Conservation (phyloP, 1,140 invertebrate genomes). For the Plutomurus gul region DNA sequence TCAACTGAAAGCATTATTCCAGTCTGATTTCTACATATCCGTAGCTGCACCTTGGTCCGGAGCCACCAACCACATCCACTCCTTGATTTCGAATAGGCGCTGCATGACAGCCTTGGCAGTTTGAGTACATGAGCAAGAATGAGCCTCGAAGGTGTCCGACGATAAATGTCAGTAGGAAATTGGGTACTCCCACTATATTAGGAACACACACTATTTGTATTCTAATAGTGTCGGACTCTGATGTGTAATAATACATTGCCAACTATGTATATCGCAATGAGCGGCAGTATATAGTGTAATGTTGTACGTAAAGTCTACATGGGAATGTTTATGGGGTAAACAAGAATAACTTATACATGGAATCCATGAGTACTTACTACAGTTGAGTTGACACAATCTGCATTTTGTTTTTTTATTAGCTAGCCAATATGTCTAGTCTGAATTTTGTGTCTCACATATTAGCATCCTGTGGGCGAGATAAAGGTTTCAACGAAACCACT, state of each 20-base stretch:
- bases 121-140: constrained; percentile 4
- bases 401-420: too few relatives aligned
- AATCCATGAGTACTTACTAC: too few relatives aligned
- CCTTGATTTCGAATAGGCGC: not conserved
- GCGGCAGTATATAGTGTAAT: too few relatives aligned
- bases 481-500: not conserved
- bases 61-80: too few relatives aligned
- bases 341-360: too few relatives aligned
- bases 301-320: too few relatives aligned
- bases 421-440: too few relatives aligned
- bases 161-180: constrained; percentile 24
- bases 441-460: not conserved
- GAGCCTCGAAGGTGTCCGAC: constrained; percentile 2
- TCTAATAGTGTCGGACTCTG: not conserved
- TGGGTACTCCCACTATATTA: constrained; percentile 16
- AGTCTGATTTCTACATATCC: not conserved
- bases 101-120: not conserved
- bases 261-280: too few relatives aligned
- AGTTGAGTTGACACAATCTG: too few relatives aligned
- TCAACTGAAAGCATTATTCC: not conserved
- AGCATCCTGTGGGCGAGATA: not conserved
- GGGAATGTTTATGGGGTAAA: too few relatives aligned
- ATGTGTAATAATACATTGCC: too few relatives aligned
- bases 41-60: not conserved
- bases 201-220: not conserved